These are phyloP conservation scores for Dissostichus mawsoni DNA, from an alignment of 2,113 vertebrate species.

Conservation along the genomic window DNA sequence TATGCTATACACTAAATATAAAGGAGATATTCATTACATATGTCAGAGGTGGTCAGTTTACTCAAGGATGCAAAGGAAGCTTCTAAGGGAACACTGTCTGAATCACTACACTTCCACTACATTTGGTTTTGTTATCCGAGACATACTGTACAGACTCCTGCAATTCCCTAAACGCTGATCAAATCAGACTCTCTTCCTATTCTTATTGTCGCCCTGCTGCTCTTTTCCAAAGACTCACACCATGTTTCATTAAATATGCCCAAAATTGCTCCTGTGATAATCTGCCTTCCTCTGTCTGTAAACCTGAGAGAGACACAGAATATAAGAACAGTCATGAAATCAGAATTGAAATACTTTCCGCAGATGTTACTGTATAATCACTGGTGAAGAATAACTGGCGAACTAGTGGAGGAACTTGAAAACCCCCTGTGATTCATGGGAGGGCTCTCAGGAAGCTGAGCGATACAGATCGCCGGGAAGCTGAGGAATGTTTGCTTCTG, in stretches of 20 bases:
- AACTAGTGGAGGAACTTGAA: too few species aligned
- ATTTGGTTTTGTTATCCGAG: not conserved
- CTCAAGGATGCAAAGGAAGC: too few species aligned
- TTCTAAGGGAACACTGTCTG: too few species aligned
- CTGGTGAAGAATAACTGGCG: not conserved
- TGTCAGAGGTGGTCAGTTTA: too few species aligned
- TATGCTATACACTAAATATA: too few species aligned
- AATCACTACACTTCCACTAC: not conserved
- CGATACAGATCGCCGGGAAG: conserved; percentile 24
- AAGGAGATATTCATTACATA: too few species aligned
- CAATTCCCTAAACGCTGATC: not conserved
- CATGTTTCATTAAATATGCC: not conserved
- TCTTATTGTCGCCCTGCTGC: too few species aligned
- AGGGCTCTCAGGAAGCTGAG: not conserved
- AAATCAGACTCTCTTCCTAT: not conserved
- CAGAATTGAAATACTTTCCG: not conserved
- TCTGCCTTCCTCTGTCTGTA: too few species aligned
- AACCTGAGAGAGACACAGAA: not conserved
- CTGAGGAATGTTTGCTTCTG: not conserved
- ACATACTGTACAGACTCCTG: rapidly evolving
- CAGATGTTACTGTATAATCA: too few species aligned
- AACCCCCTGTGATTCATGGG: not conserved
- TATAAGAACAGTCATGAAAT: not conserved
- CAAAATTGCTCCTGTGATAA: not conserved
- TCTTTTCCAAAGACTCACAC: not conserved